Conservation (phyloP, 35 echinoderm and acorn worm species). For the Eucidaris tribuloides region DNA sequence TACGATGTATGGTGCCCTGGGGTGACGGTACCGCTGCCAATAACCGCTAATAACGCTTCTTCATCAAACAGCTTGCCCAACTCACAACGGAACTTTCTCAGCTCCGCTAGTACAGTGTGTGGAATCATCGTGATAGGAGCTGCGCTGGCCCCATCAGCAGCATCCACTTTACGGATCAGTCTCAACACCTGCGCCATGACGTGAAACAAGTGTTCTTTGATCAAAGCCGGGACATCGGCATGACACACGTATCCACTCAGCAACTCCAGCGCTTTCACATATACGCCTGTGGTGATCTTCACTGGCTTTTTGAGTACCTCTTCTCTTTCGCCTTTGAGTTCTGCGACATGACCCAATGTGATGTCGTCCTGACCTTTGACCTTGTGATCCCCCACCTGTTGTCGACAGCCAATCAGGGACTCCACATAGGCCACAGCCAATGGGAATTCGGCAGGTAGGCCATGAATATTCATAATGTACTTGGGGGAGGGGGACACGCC, state of each 20-base stretch:
- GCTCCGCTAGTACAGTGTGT: conserved; percentile 39
- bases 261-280: conserved; percentile 41
- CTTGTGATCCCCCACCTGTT: conserved; percentile 3
- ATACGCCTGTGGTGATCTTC: conserved; percentile 29
- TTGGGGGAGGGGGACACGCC: conserved; percentile 67
- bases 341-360: not conserved
- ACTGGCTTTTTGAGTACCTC: conserved; percentile 42
- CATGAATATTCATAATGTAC: conserved; percentile 45
- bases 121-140: conserved; percentile 42
- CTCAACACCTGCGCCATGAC: conserved; percentile 66
- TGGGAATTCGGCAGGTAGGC: conserved; percentile 65
- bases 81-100: conserved; percentile 36
- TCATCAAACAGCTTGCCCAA: conserved; percentile 56
- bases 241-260: conserved; percentile 50
- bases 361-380: conserved; percentile 18
- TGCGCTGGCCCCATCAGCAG: conserved; percentile 23
- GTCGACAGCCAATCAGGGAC: conserved; percentile 40
- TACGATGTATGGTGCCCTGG: conserved; percentile 66
- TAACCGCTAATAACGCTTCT: conserved; percentile 25
- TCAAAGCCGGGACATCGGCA: conserved; percentile 37
- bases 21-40: conserved; percentile 38
- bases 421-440: conserved; percentile 64
- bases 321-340: conserved; percentile 31
- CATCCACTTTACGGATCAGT: conserved; percentile 55
- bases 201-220: conserved; percentile 78